Evolutionary conservation across 2,113 vertebrate genomes (phyloP), one percentile per base, ranked within the genome.

Genomic region (Archocentrus centrarchus): DNA sequence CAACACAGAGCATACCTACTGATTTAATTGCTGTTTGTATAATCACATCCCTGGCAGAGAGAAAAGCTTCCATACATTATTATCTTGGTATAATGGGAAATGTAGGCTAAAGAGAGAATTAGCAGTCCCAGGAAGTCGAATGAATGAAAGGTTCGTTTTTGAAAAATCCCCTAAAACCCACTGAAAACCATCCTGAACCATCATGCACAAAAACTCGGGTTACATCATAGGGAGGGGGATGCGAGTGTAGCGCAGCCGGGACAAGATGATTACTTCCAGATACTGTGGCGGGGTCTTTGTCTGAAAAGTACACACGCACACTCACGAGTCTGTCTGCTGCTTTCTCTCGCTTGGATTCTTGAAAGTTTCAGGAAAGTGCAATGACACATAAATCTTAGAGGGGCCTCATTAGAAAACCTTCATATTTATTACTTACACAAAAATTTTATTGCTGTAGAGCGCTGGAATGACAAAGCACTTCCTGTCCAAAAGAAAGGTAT

Each of bases 201-300:
- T 90, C 80, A 88, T 53, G 76, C 81, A 81, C 75, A 89, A 91
- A 90, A 89, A 91, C 90, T 93, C 75, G 58, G 88, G 91, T 96
- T 93, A 95, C 95, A 92, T 96, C 95, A 96, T 90, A 86, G 94
- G 93, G 92, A 94, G 93, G 92, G 94, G 93, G 92, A 37, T 82
- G 87, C 75, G 68, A 73, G 17, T 32, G 93, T 89, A 92, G 90
- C 53, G 1, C 82, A 60, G 94, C 88, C 93, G 61, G 73, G 91
- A 91, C 60, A 5, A 88, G 90, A 90, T 95, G 95, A 96, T 96
- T 96, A 83, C 93, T 96, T 96, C 94, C 95, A 96, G 95, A 96
- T 92, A n/a, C 83, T 35, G 86, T 61, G 90, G 80, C 18, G 75
- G 93, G 90, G 93, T 94, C 93, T 94, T 90, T 93, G 88, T 93